phyloP scores from a whole-genome alignment of 2,888 invertebrate species.

The Strigamia transsilvanica region DNA sequence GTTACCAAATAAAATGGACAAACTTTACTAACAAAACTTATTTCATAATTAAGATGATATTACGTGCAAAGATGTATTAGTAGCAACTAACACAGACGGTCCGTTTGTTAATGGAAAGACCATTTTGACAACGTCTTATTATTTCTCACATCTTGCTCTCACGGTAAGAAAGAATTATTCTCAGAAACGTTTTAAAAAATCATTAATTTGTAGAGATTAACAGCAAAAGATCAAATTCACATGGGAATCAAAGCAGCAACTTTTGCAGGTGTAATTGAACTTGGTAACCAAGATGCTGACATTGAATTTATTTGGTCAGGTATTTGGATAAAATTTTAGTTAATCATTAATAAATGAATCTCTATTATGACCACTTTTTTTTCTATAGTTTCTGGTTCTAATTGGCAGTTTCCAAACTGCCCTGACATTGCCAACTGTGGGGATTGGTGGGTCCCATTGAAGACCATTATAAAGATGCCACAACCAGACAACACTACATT shows the following conservation, averaged over 20 bases:
- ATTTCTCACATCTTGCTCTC: not conserved
- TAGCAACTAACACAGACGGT: not conserved
- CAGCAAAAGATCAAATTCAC: not conserved
- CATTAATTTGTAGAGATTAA: not conserved
- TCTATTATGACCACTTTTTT: not conserved
- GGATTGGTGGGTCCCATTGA: not conserved
- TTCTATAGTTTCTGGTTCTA: not conserved
- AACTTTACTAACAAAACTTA: no score
- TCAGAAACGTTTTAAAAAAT: no score
- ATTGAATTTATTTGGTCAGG: not conserved
- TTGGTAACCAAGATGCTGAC: not conserved
- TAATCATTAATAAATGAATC: not conserved
- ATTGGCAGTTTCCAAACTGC: conserved; percentile 6
- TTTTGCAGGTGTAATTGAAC: not conserved
- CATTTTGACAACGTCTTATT: not conserved
- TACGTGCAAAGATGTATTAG: not conserved
- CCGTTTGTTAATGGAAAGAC: not conserved
- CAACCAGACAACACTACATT: not conserved
- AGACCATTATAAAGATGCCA: not conserved
- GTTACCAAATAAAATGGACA: no score
- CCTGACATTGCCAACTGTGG: not conserved
- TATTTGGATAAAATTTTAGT: no score
- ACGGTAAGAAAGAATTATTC: no score
- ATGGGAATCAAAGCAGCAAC: not conserved
- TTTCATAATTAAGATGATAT: not conserved